Percentiles rank a stretch among this genome's conserved stretches.
These are phyloP conservation scores for Hypotaenidia okinawae DNA, from an alignment of 2,797 vertebrate species.

Conservation along the genomic window DNA sequence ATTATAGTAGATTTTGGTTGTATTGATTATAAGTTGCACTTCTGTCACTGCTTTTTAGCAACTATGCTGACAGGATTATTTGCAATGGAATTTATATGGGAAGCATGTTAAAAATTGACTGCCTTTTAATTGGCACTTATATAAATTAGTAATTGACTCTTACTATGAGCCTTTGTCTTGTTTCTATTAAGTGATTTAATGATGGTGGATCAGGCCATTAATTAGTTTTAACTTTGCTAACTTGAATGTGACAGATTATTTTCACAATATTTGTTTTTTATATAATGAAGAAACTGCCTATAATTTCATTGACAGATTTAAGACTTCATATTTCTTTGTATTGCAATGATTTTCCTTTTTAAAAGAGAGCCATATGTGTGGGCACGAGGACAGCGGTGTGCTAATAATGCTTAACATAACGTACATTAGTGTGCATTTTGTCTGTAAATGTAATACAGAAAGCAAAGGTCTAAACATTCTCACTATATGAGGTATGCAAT, in stretches of 20 bases:
- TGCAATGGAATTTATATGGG: not conserved
- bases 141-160: not conserved
- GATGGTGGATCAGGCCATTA: not conserved
- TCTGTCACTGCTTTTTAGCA: conserved; percentile 39
- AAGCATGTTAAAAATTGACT: not conserved
- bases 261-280: not conserved
- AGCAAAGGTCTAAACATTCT: conserved; percentile 1
- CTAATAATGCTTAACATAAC: not conserved
- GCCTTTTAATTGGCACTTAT: not conserved
- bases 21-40: conserved; percentile 7
- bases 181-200: not conserved
- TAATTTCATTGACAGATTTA: not conserved
- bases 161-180: not conserved
- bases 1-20: conserved; percentile 38
- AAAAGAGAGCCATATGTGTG: not conserved
- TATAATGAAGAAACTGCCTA: conserved; percentile 22
- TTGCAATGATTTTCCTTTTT: not conserved
- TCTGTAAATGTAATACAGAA: not conserved
- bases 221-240: not conserved
- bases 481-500: not conserved
- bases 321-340: not conserved
- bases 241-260: not conserved
- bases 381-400: not conserved
- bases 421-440: not conserved
- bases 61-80: not conserved